Base-by-base conservation (phyloP, 2,797 vertebrate species). In the Poecilia picta region DNA sequence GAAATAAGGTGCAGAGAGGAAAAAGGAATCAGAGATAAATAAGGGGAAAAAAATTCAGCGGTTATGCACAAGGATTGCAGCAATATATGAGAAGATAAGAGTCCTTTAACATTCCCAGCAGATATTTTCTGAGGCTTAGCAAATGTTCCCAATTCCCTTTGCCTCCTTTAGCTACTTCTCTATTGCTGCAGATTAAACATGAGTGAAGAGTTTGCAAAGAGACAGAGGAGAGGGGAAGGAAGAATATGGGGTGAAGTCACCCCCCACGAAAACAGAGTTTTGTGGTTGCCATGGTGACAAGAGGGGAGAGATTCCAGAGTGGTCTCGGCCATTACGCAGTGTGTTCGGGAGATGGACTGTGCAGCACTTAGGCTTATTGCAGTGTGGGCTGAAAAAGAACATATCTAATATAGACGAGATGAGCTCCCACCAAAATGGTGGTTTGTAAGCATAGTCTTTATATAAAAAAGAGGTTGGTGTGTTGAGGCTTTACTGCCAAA, bases 311-410 rank as follows among this genome's bases (percentile, higher is more conserved):
- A 92, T 91, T 93, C 87, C 87, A 90, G 83, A 90, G 87, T 83
- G 88, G 88, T 92, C 88, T 90, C 85, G 25, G 88, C 91, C 90
- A 93, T 92, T 90, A 93, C 81, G 47, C 89, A 90, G 86, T 72
- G 88, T 91, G 89, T 85, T 88, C 81, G 77, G 85, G 84, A 92
- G 93, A 90, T 87, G 90, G 91, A 93, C 89, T 88, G 87, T 83
- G 89, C 85, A 90, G 91, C 90, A 93, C 91, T 94, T 94, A 92
- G 83, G 87, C 92, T 90, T 93, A 94, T 93, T 93, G 90, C 91
- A 93, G 85, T 88, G 90, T 92, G 83, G 89, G 90, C 88, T 91
- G 85, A 87, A 92, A 88, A 84, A 80, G 87, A 88, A 78, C 80
- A 90, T 90, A 91, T 91, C 87, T 90, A 90, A 92, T 91, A 89